These are phyloP conservation scores for Drosophila tropicalis DNA, from an alignment of 1,140 invertebrate genomes.

Conservation along the genomic window DNA sequence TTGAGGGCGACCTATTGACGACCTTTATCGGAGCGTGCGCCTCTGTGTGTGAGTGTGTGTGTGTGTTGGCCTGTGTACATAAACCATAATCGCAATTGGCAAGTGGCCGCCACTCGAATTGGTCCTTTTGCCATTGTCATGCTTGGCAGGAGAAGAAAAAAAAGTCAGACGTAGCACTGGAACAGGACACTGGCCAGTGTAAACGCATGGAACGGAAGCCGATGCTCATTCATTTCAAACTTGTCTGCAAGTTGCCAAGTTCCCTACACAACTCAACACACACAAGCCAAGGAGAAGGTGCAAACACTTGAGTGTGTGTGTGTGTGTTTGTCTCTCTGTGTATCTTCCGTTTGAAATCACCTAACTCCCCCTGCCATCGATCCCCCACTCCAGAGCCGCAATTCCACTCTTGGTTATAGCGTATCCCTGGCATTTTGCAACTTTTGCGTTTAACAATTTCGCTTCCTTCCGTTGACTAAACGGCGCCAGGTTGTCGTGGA, in stretches of 20 bases:
- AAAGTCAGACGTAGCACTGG: not conserved
- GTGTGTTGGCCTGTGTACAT: slow-evolving; percentile 51
- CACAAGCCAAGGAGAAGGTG: slow-evolving; percentile 44
- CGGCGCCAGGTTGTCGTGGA: slow-evolving; percentile 80
- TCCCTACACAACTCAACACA: slow-evolving; percentile 13
- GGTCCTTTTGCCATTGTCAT: slow-evolving; percentile 70
- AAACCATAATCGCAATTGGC: slow-evolving; percentile 82
- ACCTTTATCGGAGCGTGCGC: slow-evolving; percentile 64
- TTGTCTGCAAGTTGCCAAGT: slow-evolving; percentile 80
- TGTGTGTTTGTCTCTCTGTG: slow-evolving; percentile 39
- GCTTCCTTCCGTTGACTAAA: slow-evolving; percentile 78
- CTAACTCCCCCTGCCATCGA: not conserved
- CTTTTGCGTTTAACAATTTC: slow-evolving; percentile 82
- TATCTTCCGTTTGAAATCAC: slow-evolving; percentile 48
- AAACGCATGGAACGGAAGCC: slow-evolving; percentile 76
- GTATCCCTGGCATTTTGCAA: slow-evolving; percentile 71
- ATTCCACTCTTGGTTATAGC: slow-evolving; percentile 21
- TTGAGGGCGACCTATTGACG: slow-evolving; percentile 74
- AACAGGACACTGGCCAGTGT: slow-evolving; percentile 60
- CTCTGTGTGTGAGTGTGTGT: slow-evolving; percentile 9
- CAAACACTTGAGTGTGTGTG: slow-evolving; percentile 47
- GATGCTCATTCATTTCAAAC: slow-evolving; percentile 79
- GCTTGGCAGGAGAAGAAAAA: slow-evolving; percentile 48
- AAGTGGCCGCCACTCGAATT: slow-evolving; percentile 76
- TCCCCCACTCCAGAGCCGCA: not conserved